Percentiles rank a stretch among this genome's conserved stretches.
These are phyloP conservation scores for Sturmia bella DNA, from an alignment of 2,888 invertebrate species.

Conservation along the genomic window DNA sequence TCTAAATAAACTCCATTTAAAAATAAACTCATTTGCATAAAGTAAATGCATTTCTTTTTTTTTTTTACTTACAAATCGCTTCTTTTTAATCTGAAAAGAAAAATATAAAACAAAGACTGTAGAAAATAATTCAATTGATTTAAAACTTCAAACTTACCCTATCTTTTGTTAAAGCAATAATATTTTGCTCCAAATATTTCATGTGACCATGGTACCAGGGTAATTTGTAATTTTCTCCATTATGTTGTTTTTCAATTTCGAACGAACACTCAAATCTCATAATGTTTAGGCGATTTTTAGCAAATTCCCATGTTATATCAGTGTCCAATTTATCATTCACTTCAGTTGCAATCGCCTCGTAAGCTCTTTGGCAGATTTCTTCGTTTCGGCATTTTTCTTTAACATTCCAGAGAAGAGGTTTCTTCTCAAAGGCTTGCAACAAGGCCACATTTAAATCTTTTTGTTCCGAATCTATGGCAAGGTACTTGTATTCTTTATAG, in stretches of 20 bases:
- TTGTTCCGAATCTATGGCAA: constrained; percentile 39
- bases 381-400: constrained; percentile 53
- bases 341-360: constrained; percentile 54
- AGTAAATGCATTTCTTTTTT: no score
- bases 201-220: constrained; percentile 66
- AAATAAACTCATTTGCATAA: no score
- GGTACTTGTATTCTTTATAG: constrained; percentile 27
- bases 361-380: constrained; percentile 47
- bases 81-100: constrained; percentile 55
- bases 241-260: constrained; percentile 58
- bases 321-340: constrained; percentile 42
- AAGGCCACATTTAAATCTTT: constrained; percentile 54
- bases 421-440: constrained; percentile 58
- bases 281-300: constrained; percentile 54
- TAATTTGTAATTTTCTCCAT: constrained; percentile 50
- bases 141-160: constrained; percentile 62
- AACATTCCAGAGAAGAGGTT: constrained; percentile 59
- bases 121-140: background rate
- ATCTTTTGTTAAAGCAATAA: constrained; percentile 50
- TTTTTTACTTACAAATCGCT: constrained; percentile 56
- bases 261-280: constrained; percentile 59
- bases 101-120: background rate
- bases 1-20: no score
- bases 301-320: constrained; percentile 53
- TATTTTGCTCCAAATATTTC: constrained; percentile 59